Evolutionary conservation across 2,113 vertebrate species (phyloP).

Genomic region (Mirounga angustirostris): DNA sequence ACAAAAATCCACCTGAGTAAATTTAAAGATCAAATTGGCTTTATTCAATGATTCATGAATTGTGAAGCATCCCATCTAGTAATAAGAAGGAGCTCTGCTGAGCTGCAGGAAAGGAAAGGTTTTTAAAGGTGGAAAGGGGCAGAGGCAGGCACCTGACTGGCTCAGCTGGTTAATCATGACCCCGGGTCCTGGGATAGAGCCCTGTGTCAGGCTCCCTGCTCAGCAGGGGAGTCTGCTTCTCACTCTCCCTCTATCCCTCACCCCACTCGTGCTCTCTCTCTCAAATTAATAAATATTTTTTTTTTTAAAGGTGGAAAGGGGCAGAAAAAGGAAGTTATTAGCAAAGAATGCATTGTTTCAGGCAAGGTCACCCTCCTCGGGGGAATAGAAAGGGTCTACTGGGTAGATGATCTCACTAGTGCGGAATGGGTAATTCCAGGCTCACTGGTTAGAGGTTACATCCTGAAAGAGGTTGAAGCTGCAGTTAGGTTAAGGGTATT

Average conservation of each 20-base stretch:
- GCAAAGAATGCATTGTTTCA: too few relatives aligned
- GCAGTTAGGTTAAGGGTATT: not conserved
- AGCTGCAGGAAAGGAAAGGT: not conserved
- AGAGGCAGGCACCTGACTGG: too few relatives aligned
- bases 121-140: not conserved
- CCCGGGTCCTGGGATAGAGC: too few relatives aligned
- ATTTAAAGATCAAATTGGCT: not conserved
- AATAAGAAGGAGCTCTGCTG: not conserved
- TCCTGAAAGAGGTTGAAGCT: not conserved
- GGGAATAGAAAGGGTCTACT: not conserved
- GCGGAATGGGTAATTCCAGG: not conserved
- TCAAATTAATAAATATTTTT: too few relatives aligned
- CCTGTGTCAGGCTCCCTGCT: too few relatives aligned
- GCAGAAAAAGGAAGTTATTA: too few relatives aligned
- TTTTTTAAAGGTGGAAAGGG: too few relatives aligned
- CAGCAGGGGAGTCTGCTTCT: too few relatives aligned
- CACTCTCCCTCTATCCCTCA: too few relatives aligned
- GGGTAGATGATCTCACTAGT: not conserved
- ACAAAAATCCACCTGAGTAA: not conserved
- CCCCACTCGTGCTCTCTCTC: too few relatives aligned
- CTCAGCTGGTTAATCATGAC: too few relatives aligned
- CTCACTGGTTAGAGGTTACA: not conserved
- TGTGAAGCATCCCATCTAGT: not conserved
- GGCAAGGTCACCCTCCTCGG: too few relatives aligned
- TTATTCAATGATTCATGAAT: not conserved